A percentile compares a stretch with the other conserved stretches of the same genome.
These are phyloP conservation scores for Masticophis lateralis DNA, from an alignment of 2,797 vertebrate genomes.

Conservation along the genomic window DNA sequence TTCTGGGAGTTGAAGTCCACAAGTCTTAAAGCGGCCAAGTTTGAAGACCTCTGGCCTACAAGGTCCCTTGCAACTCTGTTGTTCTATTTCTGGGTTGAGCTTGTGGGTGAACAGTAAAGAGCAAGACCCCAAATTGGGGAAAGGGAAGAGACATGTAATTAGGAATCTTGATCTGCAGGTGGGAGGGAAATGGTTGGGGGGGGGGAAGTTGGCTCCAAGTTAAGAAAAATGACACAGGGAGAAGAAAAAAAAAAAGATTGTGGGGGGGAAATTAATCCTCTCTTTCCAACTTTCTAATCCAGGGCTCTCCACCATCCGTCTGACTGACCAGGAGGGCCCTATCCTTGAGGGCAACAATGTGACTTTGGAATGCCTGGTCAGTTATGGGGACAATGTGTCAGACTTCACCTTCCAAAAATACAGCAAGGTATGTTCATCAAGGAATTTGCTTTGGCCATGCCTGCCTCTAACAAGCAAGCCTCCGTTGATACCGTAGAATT, in stretches of 20 bases:
- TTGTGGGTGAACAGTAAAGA: background rate
- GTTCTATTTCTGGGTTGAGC: background rate
- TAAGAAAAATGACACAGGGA: background rate
- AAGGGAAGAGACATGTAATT: background rate
- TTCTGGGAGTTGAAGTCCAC: too few species aligned
- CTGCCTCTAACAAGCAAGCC: background rate
- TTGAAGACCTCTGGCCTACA: too few species aligned
- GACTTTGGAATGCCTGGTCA: constrained; percentile 71
- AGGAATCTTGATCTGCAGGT: background rate
- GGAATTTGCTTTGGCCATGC: background rate
- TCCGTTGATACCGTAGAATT: too few species aligned
- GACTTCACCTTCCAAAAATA: constrained; percentile 73
- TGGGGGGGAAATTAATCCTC: too few species aligned
- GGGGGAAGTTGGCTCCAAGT: background rate
- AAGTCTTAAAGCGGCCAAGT: too few species aligned
- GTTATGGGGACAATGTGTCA: constrained; percentile 66
- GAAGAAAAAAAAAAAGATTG: background rate
- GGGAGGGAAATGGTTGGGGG: background rate
- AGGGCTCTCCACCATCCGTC: background rate
- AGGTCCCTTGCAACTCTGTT: background rate
- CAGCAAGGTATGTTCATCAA: constrained; percentile 61
- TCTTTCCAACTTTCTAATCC: background rate
- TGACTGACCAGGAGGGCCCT: background rate
- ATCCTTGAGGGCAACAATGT: constrained; percentile 69
- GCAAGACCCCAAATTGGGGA: background rate